Percentiles rank a stretch among this genome's conserved stretches.
Evolutionary conservation across 1,140 invertebrate genomes (phyloP).

Genomic region (Meloidogyne exigua): DNA sequence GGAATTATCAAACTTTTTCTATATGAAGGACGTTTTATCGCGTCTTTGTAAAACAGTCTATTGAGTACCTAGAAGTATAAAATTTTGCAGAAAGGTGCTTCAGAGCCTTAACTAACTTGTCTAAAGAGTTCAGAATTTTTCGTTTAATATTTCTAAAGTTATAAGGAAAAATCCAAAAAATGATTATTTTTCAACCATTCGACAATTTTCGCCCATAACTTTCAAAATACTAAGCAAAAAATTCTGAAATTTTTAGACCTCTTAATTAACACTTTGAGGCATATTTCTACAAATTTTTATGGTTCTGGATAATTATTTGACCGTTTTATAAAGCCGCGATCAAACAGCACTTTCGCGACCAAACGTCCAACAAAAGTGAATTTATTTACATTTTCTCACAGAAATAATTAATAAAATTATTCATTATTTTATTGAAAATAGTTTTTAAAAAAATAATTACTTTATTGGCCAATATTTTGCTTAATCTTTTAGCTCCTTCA

Average conservation of each 20-base stretch:
- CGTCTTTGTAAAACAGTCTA: not conserved
- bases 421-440: too few relatives aligned
- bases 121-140: not conserved
- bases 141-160: not conserved
- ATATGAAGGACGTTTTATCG: not conserved
- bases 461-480: slow-evolving; percentile 10
- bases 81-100: not conserved
- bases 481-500: slow-evolving; percentile 10
- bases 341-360: not conserved
- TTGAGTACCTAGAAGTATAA: not conserved
- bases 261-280: not conserved
- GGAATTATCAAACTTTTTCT: too few relatives aligned
- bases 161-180: not conserved
- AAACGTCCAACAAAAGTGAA: not conserved
- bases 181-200: not conserved
- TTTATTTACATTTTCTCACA: not conserved
- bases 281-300: not conserved
- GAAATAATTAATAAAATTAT: too few relatives aligned
- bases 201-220: not conserved
- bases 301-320: not conserved
- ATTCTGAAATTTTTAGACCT: not conserved
- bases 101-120: not conserved
- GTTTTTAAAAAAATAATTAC: not conserved
- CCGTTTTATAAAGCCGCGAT: not conserved
- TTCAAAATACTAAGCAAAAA: not conserved